phyloP scores from a whole-genome alignment of 2,797 vertebrate species.

The Xerus rutilus region DNA sequence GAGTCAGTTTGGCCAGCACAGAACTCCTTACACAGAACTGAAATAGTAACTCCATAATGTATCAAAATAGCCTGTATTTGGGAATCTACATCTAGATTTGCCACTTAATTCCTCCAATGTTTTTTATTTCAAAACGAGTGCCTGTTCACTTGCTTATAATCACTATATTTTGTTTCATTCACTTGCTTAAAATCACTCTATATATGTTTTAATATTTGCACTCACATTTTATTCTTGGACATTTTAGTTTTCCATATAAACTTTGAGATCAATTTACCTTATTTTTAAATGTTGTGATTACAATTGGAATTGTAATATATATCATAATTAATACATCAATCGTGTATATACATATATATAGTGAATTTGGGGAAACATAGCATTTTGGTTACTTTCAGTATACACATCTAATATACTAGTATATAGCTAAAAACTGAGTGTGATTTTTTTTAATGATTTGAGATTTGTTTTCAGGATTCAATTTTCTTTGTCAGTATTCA shows the following conservation, averaged over 20 bases:
- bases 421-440: not conserved
- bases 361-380: not conserved
- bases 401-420: not conserved
- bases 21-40: not conserved
- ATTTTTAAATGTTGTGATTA: not conserved
- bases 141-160: not conserved
- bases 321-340: not conserved
- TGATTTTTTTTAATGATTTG: not conserved
- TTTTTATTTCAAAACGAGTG: slow-evolving; percentile 13
- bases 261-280: not conserved
- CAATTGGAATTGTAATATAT: not conserved
- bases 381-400: slow-evolving; percentile 15
- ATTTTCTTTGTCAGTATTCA: not conserved
- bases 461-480: not conserved
- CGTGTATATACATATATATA: not conserved
- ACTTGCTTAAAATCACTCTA: not conserved
- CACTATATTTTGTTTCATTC: not conserved
- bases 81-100: not conserved
- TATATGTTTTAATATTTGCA: not conserved
- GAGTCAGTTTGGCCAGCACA: not conserved
- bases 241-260: slow-evolving; percentile 8
- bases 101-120: not conserved
- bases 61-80: not conserved
- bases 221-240: not conserved
- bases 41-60: not conserved